Evolutionary conservation across 2,113 vertebrate genomes (phyloP).

Genomic region (Lota lota): DNA sequence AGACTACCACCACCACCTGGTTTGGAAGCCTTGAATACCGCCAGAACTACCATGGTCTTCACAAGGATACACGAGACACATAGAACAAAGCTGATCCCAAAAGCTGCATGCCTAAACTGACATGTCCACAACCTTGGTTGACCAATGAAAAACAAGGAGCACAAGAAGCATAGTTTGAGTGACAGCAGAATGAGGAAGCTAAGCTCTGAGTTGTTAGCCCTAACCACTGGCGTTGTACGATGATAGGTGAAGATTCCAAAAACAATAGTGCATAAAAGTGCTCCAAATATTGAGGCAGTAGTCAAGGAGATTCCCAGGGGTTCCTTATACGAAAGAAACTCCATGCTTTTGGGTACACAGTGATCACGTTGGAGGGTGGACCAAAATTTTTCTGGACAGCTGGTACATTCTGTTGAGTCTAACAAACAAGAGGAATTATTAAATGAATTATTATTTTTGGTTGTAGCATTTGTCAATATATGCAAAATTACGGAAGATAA

Average conservation of each 20-base stretch:
- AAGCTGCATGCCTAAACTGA: slow-evolving; percentile 29
- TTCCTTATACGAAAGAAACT: slow-evolving; percentile 57
- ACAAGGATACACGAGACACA: slow-evolving; percentile 19
- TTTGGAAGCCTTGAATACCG: slow-evolving; percentile 26
- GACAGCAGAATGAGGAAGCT: slow-evolving; percentile 62
- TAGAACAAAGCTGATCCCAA: too few relatives aligned
- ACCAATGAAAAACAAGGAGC: slow-evolving; percentile 52
- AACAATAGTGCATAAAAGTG: slow-evolving; percentile 42
- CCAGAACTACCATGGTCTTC: slow-evolving; percentile 66
- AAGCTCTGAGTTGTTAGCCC: slow-evolving; percentile 69
- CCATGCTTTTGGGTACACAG: too few relatives aligned
- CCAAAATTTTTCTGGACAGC: too few relatives aligned
- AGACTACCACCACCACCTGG: slow-evolving; percentile 32
- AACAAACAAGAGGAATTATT: background rate
- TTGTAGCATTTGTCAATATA: too few relatives aligned
- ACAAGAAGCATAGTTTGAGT: slow-evolving; percentile 55
- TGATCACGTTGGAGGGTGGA: too few relatives aligned
- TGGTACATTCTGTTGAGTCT: too few relatives aligned
- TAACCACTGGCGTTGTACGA: slow-evolving; percentile 59
- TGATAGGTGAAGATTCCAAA: slow-evolving; percentile 52
- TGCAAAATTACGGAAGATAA: too few relatives aligned
- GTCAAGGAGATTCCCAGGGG: slow-evolving; percentile 55
- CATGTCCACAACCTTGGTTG: slow-evolving; percentile 51
- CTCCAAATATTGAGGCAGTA: slow-evolving; percentile 52
- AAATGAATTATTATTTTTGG: too few relatives aligned